Evolutionary conservation across 2,797 vertebrate species (phyloP).

Genomic region (Sylvia borin): DNA sequence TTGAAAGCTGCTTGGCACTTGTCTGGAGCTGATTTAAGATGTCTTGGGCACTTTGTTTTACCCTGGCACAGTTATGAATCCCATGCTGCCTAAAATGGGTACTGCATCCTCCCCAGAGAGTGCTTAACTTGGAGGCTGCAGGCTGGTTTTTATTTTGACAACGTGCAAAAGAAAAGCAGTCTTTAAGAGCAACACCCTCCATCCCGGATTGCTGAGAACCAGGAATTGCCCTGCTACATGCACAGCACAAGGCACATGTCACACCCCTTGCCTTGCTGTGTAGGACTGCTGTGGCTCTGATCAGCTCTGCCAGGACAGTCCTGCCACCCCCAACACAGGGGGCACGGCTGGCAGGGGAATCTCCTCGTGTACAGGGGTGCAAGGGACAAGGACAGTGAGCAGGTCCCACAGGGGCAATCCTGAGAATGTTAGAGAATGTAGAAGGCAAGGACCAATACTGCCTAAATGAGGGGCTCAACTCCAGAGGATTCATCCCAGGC

Average conservation of each 20-base stretch:
- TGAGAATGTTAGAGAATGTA: neutral
- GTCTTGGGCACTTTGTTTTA: conserved; percentile 46
- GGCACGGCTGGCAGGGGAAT: neutral
- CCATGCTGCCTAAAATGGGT: conserved; percentile 21
- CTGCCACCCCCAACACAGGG: neutral
- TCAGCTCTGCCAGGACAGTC: neutral
- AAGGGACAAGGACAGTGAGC: neutral
- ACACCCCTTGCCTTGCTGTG: neutral
- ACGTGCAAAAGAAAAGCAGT: neutral
- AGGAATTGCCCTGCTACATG: neutral
- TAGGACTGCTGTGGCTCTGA: neutral
- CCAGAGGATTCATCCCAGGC: neutral
- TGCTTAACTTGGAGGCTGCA: neutral
- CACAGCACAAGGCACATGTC: neutral
- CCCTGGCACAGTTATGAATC: conserved; percentile 22
- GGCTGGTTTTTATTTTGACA: conserved; percentile 18
- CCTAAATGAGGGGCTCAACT: neutral
- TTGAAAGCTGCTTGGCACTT: conserved; percentile 49
- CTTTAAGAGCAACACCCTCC: neutral
- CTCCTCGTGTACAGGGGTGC: accelerated
- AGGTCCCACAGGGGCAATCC: neutral
- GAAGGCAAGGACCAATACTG: neutral
- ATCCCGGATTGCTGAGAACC: neutral
- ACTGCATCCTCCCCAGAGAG: neutral
- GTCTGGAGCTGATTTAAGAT: conserved; percentile 54